Conservation (phyloP, 35 echinoderm and acorn worm species). For the Heliocidaris erythrogramma region DNA sequence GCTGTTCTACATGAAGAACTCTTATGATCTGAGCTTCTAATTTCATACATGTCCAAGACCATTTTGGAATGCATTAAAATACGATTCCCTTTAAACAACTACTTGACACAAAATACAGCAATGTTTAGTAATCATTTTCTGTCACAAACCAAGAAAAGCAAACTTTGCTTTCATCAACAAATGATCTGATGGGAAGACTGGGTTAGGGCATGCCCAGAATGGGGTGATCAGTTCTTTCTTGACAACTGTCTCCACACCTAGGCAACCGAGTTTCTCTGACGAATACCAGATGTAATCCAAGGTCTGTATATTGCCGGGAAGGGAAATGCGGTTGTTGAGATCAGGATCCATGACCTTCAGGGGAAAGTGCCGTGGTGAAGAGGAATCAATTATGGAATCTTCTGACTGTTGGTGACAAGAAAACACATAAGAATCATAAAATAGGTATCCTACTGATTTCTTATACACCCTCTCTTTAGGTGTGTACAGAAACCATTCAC, state of each 20-base stretch:
- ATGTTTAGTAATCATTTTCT: not conserved
- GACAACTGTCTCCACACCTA: conserved; percentile 60
- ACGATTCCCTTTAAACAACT: no score
- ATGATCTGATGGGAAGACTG: conserved; percentile 82
- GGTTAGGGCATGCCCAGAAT: conserved; percentile 66
- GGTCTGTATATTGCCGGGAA: conserved; percentile 1
- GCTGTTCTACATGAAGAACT: no score
- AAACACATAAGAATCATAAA: not conserved
- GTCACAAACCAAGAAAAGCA: conserved; percentile 23
- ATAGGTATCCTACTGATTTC: not conserved
- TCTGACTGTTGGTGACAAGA: not conserved
- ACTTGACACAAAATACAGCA: no score
- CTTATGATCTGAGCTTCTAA: no score
- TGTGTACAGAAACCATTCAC: no score
- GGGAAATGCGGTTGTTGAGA: conserved; percentile 13
- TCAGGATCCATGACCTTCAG: not conserved
- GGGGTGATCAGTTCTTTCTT: conserved; percentile 35
- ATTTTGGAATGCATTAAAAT: no score
- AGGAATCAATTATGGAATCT: not conserved
- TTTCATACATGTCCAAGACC: no score
- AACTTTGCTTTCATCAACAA: conserved; percentile 75
- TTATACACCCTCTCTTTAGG: no score
- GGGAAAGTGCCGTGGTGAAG: conserved; percentile 2
- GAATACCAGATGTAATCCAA: conserved; percentile 84
- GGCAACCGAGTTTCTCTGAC: conserved; percentile 56